Evolutionary conservation across 1,140 invertebrate species (phyloP).

Genomic region (Chionoecetes opilio): DNA sequence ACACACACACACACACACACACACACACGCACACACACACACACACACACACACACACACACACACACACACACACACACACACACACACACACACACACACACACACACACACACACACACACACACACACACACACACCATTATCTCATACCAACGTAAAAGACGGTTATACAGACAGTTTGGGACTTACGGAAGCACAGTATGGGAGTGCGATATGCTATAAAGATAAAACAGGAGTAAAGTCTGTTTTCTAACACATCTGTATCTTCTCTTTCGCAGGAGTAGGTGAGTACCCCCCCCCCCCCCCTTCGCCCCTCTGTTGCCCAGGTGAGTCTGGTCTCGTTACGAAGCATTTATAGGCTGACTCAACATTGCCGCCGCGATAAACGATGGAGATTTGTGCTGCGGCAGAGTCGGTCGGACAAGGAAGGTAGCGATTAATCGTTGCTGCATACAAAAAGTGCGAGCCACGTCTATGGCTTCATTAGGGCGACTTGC

Average conservation of each 20-base stretch:
- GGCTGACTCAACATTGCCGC: slow-evolving; percentile 10
- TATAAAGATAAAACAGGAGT: not conserved
- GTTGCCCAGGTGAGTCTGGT: not conserved
- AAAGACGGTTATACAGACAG: not conserved
- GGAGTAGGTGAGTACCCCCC: too few relatives aligned
- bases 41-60: slow-evolving; percentile 44
- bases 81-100: slow-evolving; percentile 52
- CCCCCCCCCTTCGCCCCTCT: too few relatives aligned
- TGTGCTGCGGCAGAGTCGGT: not conserved
- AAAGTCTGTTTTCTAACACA: not conserved
- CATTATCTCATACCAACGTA: not conserved
- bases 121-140: not conserved
- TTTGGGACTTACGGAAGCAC: too few relatives aligned
- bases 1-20: not conserved
- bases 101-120: slow-evolving; percentile 38
- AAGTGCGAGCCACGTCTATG: slow-evolving; percentile 16
- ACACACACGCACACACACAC: not conserved
- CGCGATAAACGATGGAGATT: slow-evolving; percentile 13
- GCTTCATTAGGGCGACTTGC: not conserved
- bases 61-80: slow-evolving; percentile 50
- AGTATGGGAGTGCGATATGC: not conserved
- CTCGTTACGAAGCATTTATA: slow-evolving; percentile 14
- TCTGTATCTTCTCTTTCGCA: not conserved
- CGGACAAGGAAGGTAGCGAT: not conserved
- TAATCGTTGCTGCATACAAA: slow-evolving; percentile 10